These are phyloP conservation scores for Monopis laevigella DNA, from an alignment of 2,888 invertebrate species.

Conservation along the genomic window DNA sequence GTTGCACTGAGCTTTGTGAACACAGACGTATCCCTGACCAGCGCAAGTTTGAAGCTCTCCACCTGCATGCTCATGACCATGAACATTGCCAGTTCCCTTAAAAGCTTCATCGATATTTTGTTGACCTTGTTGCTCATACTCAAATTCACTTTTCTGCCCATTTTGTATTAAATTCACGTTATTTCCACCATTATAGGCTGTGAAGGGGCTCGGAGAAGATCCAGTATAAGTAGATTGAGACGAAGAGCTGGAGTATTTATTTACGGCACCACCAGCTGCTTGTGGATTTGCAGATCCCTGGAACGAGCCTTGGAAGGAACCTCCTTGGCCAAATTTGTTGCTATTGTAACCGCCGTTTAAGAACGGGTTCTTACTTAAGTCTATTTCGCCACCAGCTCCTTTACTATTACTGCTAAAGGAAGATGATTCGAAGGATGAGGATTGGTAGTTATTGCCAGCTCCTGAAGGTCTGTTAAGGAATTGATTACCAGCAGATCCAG, in stretches of 20 bases:
- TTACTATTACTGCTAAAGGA: conserved; percentile 30
- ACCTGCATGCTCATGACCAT: conserved; percentile 32
- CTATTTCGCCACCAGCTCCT: conserved; percentile 27
- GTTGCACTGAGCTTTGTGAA: conserved; percentile 65
- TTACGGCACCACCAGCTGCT: conserved; percentile 1
- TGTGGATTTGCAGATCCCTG: conserved; percentile 1
- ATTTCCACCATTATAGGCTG: conserved; percentile 32
- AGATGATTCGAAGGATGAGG: conserved; percentile 36
- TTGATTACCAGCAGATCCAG: conserved; percentile 4
- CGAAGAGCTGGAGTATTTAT: conserved; percentile 9
- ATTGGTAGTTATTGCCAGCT: conserved; percentile 23
- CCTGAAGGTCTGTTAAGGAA: not conserved
- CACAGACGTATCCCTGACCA: conserved; percentile 69
- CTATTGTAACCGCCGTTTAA: conserved; percentile 29
- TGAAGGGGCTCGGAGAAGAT: conserved; percentile 48
- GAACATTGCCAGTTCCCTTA: conserved; percentile 40
- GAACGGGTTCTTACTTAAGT: conserved; percentile 43
- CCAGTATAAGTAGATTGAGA: conserved; percentile 36
- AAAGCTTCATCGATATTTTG: conserved; percentile 45
- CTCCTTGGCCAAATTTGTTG: conserved; percentile 26
- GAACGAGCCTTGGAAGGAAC: not conserved
- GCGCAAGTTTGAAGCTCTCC: conserved; percentile 61
- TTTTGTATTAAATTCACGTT: conserved; percentile 47
- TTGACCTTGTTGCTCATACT: conserved; percentile 41
- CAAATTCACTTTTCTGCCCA: conserved; percentile 41